These are phyloP conservation scores for Corvus cornix DNA, from an alignment of 2,113 vertebrate species.

Conservation along the genomic window DNA sequence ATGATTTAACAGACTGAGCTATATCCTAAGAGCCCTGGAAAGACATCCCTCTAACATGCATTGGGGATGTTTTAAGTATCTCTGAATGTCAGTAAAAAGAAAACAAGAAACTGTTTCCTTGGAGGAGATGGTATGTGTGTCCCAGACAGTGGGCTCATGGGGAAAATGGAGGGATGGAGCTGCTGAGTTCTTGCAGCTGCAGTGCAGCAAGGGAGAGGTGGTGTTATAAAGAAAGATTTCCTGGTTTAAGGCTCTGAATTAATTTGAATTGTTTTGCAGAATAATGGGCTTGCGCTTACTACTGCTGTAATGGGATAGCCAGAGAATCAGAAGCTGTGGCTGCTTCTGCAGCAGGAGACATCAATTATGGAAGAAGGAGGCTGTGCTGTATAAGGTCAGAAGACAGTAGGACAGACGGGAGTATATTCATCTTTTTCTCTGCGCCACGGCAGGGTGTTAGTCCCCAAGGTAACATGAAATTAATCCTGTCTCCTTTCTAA, in stretches of 20 bases:
- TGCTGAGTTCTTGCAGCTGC: background rate
- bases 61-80: background rate
- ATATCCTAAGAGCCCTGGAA: background rate
- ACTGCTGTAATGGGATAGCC: background rate
- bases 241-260: background rate
- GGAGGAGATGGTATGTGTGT: background rate
- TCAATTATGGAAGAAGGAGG: slow-evolving; percentile 4
- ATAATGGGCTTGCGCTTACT: background rate
- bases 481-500: background rate
- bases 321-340: background rate
- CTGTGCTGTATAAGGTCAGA: background rate
- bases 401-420: background rate
- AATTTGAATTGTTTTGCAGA: background rate
- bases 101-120: background rate
- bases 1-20: background rate
- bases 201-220: background rate
- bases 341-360: background rate
- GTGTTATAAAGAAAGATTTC: background rate
- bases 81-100: background rate
- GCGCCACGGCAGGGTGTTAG: background rate
- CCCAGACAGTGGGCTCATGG: background rate
- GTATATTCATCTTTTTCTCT: background rate
- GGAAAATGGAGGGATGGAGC: background rate
- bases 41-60: background rate
- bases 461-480: background rate